Evolutionary conservation across 2,797 vertebrate species (phyloP).

Genomic region (Sebastes flavidus): DNA sequence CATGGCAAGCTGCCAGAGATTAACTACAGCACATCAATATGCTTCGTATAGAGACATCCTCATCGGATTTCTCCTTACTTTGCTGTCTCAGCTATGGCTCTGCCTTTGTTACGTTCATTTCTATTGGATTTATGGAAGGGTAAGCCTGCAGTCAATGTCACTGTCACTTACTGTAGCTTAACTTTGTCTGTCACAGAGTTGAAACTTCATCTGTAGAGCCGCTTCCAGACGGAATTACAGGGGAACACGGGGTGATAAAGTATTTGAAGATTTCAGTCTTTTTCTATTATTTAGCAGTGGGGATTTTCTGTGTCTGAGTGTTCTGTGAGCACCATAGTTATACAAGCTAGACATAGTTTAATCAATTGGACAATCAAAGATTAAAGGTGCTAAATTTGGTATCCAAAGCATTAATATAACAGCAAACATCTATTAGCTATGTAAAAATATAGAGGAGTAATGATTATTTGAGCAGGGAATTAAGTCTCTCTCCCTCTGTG

Average conservation of each 20-base stretch:
- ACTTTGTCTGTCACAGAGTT: constrained; percentile 35
- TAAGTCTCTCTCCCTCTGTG: no score
- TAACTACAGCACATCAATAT: constrained; percentile 68
- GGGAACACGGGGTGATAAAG: neutral
- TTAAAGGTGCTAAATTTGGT: no score
- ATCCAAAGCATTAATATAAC: no score
- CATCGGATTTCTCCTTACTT: constrained; percentile 38
- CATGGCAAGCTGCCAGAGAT: constrained; percentile 62
- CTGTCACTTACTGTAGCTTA: constrained; percentile 44
- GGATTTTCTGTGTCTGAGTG: neutral
- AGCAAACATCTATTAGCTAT: no score
- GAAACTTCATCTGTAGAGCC: constrained; percentile 33
- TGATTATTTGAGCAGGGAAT: no score
- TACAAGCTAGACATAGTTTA: neutral
- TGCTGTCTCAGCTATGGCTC: constrained; percentile 50
- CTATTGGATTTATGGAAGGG: constrained; percentile 38
- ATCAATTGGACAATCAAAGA: neutral
- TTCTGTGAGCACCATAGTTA: neutral
- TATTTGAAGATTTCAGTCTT: neutral
- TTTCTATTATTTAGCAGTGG: neutral
- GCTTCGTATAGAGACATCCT: constrained; percentile 48
- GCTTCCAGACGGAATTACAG: neutral
- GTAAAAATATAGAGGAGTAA: no score
- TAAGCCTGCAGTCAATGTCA: constrained; percentile 49
- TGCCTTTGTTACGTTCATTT: constrained; percentile 47